Conservation (phyloP, 2,797 vertebrate species). For the Esox masquinongy region DNA sequence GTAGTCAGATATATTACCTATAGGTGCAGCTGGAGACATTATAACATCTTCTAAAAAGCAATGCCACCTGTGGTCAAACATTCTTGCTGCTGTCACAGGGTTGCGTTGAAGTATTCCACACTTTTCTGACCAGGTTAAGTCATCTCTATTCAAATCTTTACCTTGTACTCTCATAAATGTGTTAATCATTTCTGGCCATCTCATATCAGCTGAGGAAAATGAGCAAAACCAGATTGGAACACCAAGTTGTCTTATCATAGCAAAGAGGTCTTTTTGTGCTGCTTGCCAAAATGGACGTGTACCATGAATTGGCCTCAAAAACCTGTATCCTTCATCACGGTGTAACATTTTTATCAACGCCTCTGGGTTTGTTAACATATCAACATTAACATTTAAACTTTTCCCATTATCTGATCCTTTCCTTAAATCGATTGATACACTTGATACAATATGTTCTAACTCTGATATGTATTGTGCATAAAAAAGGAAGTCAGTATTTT, state of each 20-base stretch:
- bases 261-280: slow-evolving; percentile 17
- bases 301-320: slow-evolving; percentile 3
- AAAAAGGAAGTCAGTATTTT: slow-evolving; percentile 32
- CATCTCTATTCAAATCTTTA: background rate
- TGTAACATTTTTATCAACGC: slow-evolving; percentile 4
- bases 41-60: slow-evolving; percentile 16
- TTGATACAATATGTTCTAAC: slow-evolving; percentile 30
- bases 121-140: slow-evolving; percentile 17
- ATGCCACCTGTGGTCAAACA: slow-evolving; percentile 27
- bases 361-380: slow-evolving; percentile 5
- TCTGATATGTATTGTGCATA: slow-evolving; percentile 36
- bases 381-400: background rate
- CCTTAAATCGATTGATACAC: slow-evolving; percentile 24
- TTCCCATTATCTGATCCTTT: background rate
- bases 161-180: background rate
- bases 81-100: slow-evolving; percentile 21
- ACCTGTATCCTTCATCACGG: slow-evolving; percentile 28
- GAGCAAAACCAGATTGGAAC: slow-evolving; percentile 11
- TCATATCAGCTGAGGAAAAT: slow-evolving; percentile 20
- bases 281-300: slow-evolving; percentile 12
- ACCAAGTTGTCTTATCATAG: slow-evolving; percentile 12
- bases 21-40: slow-evolving; percentile 14
- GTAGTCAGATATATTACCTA: slow-evolving; percentile 19
- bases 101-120: background rate
- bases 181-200: slow-evolving; percentile 24